Evolutionary conservation across 1,140 invertebrate species (phyloP), one percentile per base, ranked within the genome.

Genomic region (Caenorhabditis remanei): DNA sequence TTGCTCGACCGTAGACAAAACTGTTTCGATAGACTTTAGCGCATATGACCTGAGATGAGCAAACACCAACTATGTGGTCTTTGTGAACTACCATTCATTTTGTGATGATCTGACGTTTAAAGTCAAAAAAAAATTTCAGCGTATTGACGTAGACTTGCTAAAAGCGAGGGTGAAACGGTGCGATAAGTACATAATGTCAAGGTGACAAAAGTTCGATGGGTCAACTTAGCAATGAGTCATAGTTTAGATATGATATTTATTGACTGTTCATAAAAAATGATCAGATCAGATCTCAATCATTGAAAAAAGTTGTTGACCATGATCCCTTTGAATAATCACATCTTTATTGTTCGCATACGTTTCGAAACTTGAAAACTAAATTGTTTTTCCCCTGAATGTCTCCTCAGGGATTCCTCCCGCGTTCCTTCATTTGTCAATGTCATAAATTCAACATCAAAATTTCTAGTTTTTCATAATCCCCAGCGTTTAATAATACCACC

Each of bases 401-500:
- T 24, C 71, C n/a, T 0, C 53, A 2, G 71, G 21, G 71, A 79
- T 2, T 19, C 11, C 7, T 24, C 46, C 14, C n/a, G 21, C 71
- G 46, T 50, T 71, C 65, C 40, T 32, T 32, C 9, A 9, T 50
- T 48, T 9, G 24, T 21, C 46, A 50, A 79, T 24, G 0, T n/a
- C 46, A 48, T 21, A 50, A 79, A 32, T 50, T 24, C 46, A 79
- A 79, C 11, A n/a, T 53, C n/a, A 4, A 50, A 79, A 79, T 24
- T 32, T 53, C n/a, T 9, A 50, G 14, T 79, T 79, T 79, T 79
- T 79, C 11, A 8, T 9, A 6, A 48, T 79, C 71, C 71, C 71
- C 14, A 46, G 71, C 46, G 71, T 13, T 79, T 24, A 79, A 79
- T 50, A 50, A 53, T 50, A 50, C 46, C 71, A 43, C 71, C 43